Base-by-base conservation (phyloP, 2,797 vertebrate species). In the Ceyx erithaca region DNA sequence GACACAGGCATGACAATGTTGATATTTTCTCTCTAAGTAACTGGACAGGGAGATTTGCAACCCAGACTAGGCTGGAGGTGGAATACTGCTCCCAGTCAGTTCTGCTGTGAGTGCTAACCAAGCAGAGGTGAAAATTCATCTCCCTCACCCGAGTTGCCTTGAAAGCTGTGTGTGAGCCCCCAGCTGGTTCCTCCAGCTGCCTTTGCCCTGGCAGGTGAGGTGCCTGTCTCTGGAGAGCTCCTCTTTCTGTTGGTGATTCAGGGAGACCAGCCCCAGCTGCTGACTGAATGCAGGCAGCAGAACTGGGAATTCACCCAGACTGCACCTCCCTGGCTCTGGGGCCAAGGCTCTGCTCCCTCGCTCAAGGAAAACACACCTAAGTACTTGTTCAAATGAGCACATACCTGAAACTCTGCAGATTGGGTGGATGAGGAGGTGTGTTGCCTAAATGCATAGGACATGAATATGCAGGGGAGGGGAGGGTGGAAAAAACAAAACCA, bases 361-460 rank as follows among this genome's bases (percentile, higher is more conserved):
- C 80, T 94, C 93, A 90, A 93, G 84, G 93, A 95, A 92, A 96
- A 87, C 79, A 72, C 45, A 58, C 59, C 15, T 87, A 94, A 94
- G 79, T 62, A 80, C 76, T 54, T 63, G 72, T 59, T 93, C 69
- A 83, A 79, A 57, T 48, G 77, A 87, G 33, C 51, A 79, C 76
- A 54, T 85, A 91, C 79, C 82, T 93, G 81, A 89, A 91, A 78
- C 35, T 87, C 84, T 90, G 84, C 81, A 87, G 87, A 62, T 80
- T 48, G 64, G 63, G 71, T 58, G 75, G 28, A 80, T 80, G 64
- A 87, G 80, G 83, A 91, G 88, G 68, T 45, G 54, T 62, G 43
- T 31, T 8, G 14, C 75, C 80, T 73, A 67, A 80, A 78, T 1
- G 37, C 43, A 41, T 10, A 46, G 30, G 17, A 19, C 67, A 72